Conservation (phyloP, 2,888 invertebrate species). For the Drosophila demipolita region DNA sequence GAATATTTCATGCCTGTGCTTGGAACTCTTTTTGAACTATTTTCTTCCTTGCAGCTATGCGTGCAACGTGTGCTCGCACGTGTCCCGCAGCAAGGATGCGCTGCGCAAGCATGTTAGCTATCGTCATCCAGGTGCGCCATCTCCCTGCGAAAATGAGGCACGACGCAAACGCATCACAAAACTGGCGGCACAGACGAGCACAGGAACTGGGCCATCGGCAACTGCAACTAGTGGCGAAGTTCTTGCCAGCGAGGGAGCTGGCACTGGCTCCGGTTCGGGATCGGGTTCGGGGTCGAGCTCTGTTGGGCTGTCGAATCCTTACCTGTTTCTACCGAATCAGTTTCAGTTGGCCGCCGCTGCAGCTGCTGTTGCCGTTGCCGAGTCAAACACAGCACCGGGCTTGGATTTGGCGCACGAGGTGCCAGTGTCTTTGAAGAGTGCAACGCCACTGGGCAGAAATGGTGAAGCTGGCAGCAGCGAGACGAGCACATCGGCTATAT, state of each 20-base stretch:
- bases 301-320: conserved; percentile 63
- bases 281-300: conserved; percentile 12
- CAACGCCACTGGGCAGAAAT: conserved; percentile 52
- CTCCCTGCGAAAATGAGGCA: conserved; percentile 85
- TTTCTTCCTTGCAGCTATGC: conserved; percentile 88
- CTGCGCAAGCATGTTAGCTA: conserved; percentile 95
- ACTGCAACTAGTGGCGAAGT: conserved; percentile 62
- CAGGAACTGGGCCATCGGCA: conserved; percentile 48
- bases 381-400: conserved; percentile 51
- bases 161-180: conserved; percentile 84
- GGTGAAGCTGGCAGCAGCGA: conserved; percentile 57
- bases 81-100: conserved; percentile 94
- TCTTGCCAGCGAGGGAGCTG: conserved; percentile 16
- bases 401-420: conserved; percentile 61
- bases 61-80: conserved; percentile 94
- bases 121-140: conserved; percentile 89
- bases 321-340: conserved; percentile 84
- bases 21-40: not conserved
- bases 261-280: conserved; percentile 2
- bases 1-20: not conserved
- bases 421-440: conserved; percentile 51
- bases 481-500: conserved; percentile 37
- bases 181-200: conserved; percentile 59
- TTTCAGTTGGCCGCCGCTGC: conserved; percentile 82
- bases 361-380: conserved; percentile 69